Evolutionary conservation across 2,797 vertebrate species (phyloP), one percentile per base, ranked within the genome.

Genomic region (Enteromius fasciolatus): DNA sequence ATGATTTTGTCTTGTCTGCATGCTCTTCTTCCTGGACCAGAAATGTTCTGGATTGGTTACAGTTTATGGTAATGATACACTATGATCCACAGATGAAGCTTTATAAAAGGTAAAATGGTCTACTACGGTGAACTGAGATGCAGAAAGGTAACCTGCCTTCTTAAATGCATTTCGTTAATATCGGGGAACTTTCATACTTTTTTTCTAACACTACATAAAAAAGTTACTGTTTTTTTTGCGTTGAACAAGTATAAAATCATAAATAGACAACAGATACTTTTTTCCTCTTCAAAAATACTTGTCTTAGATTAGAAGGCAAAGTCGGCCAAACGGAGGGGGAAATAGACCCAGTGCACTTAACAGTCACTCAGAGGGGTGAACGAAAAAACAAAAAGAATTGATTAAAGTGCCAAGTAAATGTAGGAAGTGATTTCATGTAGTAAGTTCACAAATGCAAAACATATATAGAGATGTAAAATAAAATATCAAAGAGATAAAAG

Each of bases 261-360:
- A 88, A 88, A 90, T 90, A 92, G 84, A 90, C 57, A 50, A 87
- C 89, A 84, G 86, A 72, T 86, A 86, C 82, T 82, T 82, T 68
- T 31, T 68, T 63, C 88, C 89, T 61, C 67, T 83, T 88, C 14
- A 92, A 93, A 93, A 93, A 92, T 92, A 92, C 89, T 81, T 52
- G 72, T 76, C 84, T 88, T 87, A 70, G 69, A 72, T 67, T 90
- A 91, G 79, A 93, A 93, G 90, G 88, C 88, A 90, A 88, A 85
- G 88, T 89, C 83, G 85, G 87, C 87, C 83, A 90, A 88, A 89
- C 88, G 90, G 41, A 48, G 44, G 81, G 88, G 84, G 74, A 78
- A 89, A 91, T 84, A 89, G 88, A 89, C 90, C 90, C 90, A 90
- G 88, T 86, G 90, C 89, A 92, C 85, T 50, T 89, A 91, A 92